Percentiles rank a stretch among this genome's conserved stretches.
These are phyloP conservation scores for Heliconius ethilla DNA, from an alignment of 2,888 invertebrate genomes.

Conservation along the genomic window DNA sequence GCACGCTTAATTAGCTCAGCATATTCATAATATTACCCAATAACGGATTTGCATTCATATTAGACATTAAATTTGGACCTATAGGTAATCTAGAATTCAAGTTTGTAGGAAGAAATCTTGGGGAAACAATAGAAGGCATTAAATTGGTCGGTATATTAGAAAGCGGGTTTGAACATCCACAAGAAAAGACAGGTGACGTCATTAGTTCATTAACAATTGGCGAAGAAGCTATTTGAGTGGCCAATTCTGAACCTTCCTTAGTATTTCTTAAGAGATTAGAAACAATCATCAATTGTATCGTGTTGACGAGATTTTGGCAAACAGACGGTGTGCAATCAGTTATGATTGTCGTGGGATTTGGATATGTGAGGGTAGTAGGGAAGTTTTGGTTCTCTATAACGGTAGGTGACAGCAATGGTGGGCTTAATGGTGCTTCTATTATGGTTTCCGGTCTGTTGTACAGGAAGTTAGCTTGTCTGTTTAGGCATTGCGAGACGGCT, in stretches of 20 bases:
- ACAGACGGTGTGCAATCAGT: slow-evolving; percentile 67
- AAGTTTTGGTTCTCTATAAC: slow-evolving; percentile 20
- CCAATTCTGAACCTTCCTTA: slow-evolving; percentile 54
- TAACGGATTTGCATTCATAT: slow-evolving; percentile 1
- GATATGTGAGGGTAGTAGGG: slow-evolving; percentile 40
- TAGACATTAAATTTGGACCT: background rate
- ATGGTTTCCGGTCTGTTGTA: slow-evolving; percentile 48
- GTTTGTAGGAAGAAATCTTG: slow-evolving; percentile 31
- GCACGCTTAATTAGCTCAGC: background rate
- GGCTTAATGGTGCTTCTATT: slow-evolving; percentile 50
- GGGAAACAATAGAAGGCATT: slow-evolving; percentile 34
- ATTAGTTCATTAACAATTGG: slow-evolving; percentile 56
- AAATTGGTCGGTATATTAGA: slow-evolving; percentile 13
- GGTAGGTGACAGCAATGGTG: slow-evolving; percentile 38
- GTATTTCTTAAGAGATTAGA: slow-evolving; percentile 62
- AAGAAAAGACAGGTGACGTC: slow-evolving; percentile 52
- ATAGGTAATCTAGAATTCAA: slow-evolving; percentile 11
- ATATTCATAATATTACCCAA: slow-evolving; percentile 14
- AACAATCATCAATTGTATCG: slow-evolving; percentile 68
- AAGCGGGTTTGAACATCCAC: slow-evolving; percentile 55
- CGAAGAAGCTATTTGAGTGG: slow-evolving; percentile 56
- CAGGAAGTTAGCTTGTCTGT: slow-evolving; percentile 48
- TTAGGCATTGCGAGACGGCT: slow-evolving; percentile 51
- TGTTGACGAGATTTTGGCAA: slow-evolving; percentile 66
- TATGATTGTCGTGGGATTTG: slow-evolving; percentile 56